Evolutionary conservation across 2,888 invertebrate genomes (phyloP), one percentile per base, ranked within the genome.

Genomic region (Synanthedon vespiformis): DNA sequence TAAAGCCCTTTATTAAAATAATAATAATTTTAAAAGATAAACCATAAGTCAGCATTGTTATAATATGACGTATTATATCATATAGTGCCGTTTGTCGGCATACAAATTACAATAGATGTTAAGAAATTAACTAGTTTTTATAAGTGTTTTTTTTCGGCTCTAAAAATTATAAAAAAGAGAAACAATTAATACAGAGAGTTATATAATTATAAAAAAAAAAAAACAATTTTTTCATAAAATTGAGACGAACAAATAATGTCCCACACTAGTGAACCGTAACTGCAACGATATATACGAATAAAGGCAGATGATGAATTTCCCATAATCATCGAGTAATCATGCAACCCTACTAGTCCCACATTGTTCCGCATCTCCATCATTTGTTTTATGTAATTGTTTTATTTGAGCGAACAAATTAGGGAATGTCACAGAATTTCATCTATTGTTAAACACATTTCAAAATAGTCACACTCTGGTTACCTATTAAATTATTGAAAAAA

Each of bases 241-340:
- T 0, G 8, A 34, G 34, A 34, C 34, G 34, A 34, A 34, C 10
- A 34, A 34, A 10, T 10, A 10, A 11, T 12, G 44, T 44, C 44
- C 44, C 44, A 13, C 44, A 73, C 68, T 63, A 72, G 60, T 81
- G 70, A 72, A 69, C 72, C 82, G 69, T 76, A 66, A 74, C 73
- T 51, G 40, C 49, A 44, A 34, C 8, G 34, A 34, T 34, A 34
- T n/a, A 34, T 34, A 34, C 34, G 34, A 34, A 10, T 51, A 49
- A 13, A 22, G 54, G 56, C 86, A 86, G 81, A 86, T 86, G 86
- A 86, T 74, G 70, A 52, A 48, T 59, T 84, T 87, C 86, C 74
- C 86, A 85, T 80, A 74, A 75, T 75, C 75, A 81, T 68, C 71
- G 53, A 56, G 60, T 54, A 52, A 55, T 60, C 16, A 16, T 16